These are phyloP conservation scores for Catagonus wagneri DNA, from an alignment of 2,113 vertebrate genomes.

Conservation along the genomic window DNA sequence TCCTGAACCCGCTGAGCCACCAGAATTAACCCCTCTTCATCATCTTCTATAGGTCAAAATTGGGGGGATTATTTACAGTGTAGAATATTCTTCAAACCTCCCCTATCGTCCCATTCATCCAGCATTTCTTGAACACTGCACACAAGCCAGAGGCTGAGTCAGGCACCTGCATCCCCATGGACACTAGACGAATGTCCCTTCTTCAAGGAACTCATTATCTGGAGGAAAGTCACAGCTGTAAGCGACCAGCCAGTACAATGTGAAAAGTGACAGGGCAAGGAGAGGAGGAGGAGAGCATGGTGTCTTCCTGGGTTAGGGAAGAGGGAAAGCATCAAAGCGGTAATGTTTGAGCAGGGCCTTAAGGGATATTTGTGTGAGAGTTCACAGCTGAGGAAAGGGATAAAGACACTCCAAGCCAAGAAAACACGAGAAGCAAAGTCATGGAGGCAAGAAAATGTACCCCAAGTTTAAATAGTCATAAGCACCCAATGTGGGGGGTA, in stretches of 20 bases:
- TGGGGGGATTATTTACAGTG: neutral
- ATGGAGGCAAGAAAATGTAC: neutral
- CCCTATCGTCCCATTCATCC: neutral
- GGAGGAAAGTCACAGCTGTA: neutral
- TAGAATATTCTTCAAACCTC: constrained; percentile 19
- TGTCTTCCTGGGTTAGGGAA: neutral
- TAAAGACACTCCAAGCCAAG: neutral
- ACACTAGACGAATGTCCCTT: neutral
- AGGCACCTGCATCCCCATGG: neutral
- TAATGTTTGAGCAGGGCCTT: neutral
- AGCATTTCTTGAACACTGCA: neutral
- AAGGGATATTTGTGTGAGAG: neutral
- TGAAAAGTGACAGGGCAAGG: neutral
- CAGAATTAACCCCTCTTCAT: neutral
- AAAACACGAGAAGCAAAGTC: neutral
- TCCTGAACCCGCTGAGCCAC: too few species aligned
- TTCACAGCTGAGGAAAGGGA: neutral
- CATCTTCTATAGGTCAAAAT: neutral
- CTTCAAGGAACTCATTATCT: neutral
- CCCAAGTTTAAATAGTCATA: neutral
- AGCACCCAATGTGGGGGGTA: neutral
- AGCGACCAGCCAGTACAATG: neutral
- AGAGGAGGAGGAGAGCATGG: neutral
- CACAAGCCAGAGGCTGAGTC: neutral
- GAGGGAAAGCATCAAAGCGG: neutral